Percentiles rank a stretch among this genome's conserved stretches.
These are phyloP conservation scores for Bombus haemorrhoidalis DNA, from an alignment of 1,140 invertebrate genomes.

Conservation along the genomic window DNA sequence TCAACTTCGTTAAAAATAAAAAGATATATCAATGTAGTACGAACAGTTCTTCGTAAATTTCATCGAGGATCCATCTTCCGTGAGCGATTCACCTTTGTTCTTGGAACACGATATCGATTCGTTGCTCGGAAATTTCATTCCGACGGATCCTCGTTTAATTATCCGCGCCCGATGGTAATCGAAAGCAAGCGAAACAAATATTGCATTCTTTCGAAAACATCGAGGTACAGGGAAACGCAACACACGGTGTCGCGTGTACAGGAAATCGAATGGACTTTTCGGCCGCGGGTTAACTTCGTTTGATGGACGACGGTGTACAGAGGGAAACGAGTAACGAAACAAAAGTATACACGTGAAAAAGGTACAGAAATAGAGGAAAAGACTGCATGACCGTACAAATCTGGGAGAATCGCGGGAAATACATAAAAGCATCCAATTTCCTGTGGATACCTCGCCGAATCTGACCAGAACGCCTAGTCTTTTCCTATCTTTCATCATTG, in stretches of 20 bases:
- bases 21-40: neutral
- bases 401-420: conserved; percentile 62
- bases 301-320: conserved; percentile 21
- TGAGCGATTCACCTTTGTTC: neutral
- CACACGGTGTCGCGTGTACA: neutral
- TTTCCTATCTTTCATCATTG: neutral
- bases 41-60: neutral
- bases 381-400: conserved; percentile 28
- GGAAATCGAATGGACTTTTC: conserved; percentile 58
- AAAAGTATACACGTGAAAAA: neutral
- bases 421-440: conserved; percentile 67
- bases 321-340: conserved; percentile 16
- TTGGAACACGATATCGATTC: neutral
- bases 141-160: neutral
- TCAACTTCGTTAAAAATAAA: neutral
- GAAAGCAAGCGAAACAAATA: conserved; percentile 23
- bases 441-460: conserved; percentile 53
- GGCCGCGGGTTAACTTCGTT: conserved; percentile 50
- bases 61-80: neutral
- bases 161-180: neutral
- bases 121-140: neutral
- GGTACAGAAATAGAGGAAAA: neutral
- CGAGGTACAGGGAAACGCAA: neutral
- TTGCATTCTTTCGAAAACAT: conserved; percentile 22
- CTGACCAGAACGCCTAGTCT: conserved; percentile 9